Evolutionary conservation across 2,888 invertebrate genomes (phyloP).

Genomic region (Pristionchus exspectatus): DNA sequence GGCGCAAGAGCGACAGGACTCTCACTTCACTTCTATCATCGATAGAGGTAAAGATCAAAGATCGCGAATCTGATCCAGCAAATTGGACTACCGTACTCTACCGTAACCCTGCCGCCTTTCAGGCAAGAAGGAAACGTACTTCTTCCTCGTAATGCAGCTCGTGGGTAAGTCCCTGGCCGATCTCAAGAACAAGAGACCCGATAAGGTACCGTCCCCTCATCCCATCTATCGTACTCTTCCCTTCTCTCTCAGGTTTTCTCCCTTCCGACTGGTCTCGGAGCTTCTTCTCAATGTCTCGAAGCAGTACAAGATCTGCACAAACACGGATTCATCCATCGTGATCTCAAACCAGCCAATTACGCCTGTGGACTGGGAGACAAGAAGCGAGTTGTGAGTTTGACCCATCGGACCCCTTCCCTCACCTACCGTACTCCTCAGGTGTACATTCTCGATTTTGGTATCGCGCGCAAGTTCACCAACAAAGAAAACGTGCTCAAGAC

Average conservation of each 20-base stretch:
- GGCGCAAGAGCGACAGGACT: constrained; percentile 56
- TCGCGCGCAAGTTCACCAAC: constrained; percentile 69
- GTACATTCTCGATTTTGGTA: constrained; percentile 75
- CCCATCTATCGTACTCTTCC: background rate
- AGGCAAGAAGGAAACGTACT: constrained; percentile 58
- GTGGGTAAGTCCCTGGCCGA: constrained; percentile 70
- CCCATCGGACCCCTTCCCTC: background rate
- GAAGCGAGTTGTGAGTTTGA: constrained; percentile 51
- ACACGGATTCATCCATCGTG: constrained; percentile 73
- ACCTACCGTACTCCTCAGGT: constrained; percentile 55
- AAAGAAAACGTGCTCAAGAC: constrained; percentile 66
- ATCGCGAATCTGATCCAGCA: background rate
- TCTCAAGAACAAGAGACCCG: constrained; percentile 65
- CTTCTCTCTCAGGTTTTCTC: constrained; percentile 62
- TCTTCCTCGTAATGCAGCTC: constrained; percentile 73
- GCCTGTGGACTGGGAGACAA: constrained; percentile 65
- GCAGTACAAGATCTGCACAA: constrained; percentile 74
- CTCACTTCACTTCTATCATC: constrained; percentile 71
- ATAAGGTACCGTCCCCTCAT: constrained; percentile 56
- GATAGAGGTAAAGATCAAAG: constrained; percentile 64
- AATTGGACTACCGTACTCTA: background rate
- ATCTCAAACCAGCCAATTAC: constrained; percentile 73
- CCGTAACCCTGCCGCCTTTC: background rate
- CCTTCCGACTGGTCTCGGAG: constrained; percentile 67
- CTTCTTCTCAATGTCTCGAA: constrained; percentile 71